These are phyloP conservation scores for Lepus timidus DNA, from an alignment of 2,113 vertebrate genomes.

Conservation along the genomic window DNA sequence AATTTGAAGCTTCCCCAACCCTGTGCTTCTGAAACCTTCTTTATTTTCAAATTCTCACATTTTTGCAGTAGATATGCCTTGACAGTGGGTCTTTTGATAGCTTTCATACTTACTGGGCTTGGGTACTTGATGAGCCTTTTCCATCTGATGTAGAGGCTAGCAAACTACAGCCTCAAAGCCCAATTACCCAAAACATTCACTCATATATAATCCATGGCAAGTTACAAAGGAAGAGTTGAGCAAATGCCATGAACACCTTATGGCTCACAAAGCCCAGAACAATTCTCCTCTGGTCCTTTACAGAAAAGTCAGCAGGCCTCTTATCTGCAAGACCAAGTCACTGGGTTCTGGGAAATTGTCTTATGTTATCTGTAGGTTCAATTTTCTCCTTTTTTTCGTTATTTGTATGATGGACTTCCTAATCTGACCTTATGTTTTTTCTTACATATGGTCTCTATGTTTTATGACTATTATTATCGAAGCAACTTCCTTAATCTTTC, in stretches of 20 bases:
- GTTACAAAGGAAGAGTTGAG: background rate
- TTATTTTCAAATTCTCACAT: background rate
- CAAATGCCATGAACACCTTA: too few relatives aligned
- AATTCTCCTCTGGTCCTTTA: background rate
- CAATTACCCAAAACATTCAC: background rate
- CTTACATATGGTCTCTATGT: background rate
- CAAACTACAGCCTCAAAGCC: background rate
- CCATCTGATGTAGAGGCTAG: background rate
- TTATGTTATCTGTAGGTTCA: background rate
- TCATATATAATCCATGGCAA: background rate
- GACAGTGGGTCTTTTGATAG: too few relatives aligned
- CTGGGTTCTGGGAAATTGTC: background rate
- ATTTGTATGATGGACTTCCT: background rate
- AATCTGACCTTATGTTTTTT: background rate
- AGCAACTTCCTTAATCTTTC: background rate
- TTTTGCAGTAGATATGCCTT: too few relatives aligned
- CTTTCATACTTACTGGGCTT: background rate
- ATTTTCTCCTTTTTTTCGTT: background rate
- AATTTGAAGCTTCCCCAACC: background rate
- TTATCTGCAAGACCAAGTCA: background rate
- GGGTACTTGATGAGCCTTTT: background rate
- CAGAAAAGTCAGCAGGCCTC: background rate
- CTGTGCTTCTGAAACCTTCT: background rate
- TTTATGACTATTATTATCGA: slow-evolving; percentile 21
- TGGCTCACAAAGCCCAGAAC: background rate